Evolutionary conservation across 1,140 invertebrate genomes (phyloP).

Genomic region (Aleiodes sp.): DNA sequence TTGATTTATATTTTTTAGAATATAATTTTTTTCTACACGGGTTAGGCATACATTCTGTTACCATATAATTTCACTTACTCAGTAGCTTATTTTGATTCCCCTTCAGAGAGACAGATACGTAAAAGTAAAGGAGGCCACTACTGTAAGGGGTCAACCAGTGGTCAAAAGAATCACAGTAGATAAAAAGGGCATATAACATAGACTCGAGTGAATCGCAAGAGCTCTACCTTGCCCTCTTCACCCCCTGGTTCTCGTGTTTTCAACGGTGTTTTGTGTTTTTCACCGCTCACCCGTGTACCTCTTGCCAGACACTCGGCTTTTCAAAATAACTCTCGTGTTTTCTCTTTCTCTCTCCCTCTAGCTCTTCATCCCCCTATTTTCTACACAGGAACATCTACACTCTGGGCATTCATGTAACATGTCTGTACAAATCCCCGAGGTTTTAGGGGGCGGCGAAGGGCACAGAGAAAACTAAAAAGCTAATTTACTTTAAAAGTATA

Average conservation of each 20-base stretch:
- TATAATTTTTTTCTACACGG: too few relatives aligned
- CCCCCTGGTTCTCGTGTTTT: conserved; percentile 47
- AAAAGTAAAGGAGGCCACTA: not conserved
- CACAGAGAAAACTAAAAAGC: conserved; percentile 65
- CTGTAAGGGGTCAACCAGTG: conserved; percentile 7
- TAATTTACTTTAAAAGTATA: conserved; percentile 68
- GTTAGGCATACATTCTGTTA: too few relatives aligned
- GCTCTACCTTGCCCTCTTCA: conserved; percentile 31
- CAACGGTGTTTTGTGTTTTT: conserved; percentile 15
- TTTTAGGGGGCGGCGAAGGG: conserved; percentile 45
- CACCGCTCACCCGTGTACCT: conserved; percentile 5
- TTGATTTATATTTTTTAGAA: too few relatives aligned
- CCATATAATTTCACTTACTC: too few relatives aligned
- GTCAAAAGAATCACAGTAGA: not conserved
- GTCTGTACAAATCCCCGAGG: conserved; percentile 20
- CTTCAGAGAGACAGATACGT: not conserved
- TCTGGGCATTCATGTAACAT: conserved; percentile 50
- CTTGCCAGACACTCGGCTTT: not conserved
- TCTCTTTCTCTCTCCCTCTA: too few relatives aligned
- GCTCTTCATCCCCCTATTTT: not conserved
- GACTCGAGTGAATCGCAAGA: conserved; percentile 11
- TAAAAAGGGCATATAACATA: conserved; percentile 1
- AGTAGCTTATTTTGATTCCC: not conserved
- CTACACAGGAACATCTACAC: not conserved
- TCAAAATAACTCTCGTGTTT: not conserved